Percentiles rank a stretch among this genome's conserved stretches.
Evolutionary conservation across 1,140 invertebrate species (phyloP).

Genomic region (Sarcophaga bullata): DNA sequence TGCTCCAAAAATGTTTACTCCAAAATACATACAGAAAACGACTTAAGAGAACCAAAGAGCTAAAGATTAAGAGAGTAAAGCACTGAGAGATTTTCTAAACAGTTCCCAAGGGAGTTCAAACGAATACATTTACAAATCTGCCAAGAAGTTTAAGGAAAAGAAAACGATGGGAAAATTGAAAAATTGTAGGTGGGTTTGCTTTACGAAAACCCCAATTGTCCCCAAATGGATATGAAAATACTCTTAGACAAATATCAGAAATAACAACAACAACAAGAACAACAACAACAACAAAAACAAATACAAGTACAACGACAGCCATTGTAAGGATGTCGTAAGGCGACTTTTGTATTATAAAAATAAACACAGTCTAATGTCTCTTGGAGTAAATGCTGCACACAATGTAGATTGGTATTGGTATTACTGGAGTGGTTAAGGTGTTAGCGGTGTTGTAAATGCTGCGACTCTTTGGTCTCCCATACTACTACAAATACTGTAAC

Average conservation of each 20-base stretch:
- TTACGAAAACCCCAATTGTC: not conserved
- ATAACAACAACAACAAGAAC: not conserved
- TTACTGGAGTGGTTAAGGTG: not conserved
- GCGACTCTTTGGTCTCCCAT: not conserved
- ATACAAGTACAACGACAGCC: not conserved
- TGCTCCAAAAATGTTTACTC: not conserved
- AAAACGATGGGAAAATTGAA: not conserved
- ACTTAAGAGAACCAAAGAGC: not conserved
- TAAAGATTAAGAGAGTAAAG: not conserved
- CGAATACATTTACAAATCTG: not conserved
- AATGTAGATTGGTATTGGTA: not conserved
- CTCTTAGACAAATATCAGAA: not conserved
- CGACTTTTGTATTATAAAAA: conserved; percentile 1
- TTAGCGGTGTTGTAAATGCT: no score
- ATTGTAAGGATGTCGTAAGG: not conserved
- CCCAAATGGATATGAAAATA: not conserved
- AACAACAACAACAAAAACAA: no score
- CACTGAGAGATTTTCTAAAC: not conserved
- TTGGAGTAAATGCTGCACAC: not conserved
- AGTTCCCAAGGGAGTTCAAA: not conserved
- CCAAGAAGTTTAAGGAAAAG: not conserved
- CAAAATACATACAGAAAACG: not conserved
- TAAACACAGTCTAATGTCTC: conserved; percentile 14
- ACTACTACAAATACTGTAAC: not conserved
- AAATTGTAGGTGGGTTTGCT: not conserved